Evolutionary conservation across 1,140 invertebrate genomes (phyloP).

Genomic region (Holotrichia oblita): DNA sequence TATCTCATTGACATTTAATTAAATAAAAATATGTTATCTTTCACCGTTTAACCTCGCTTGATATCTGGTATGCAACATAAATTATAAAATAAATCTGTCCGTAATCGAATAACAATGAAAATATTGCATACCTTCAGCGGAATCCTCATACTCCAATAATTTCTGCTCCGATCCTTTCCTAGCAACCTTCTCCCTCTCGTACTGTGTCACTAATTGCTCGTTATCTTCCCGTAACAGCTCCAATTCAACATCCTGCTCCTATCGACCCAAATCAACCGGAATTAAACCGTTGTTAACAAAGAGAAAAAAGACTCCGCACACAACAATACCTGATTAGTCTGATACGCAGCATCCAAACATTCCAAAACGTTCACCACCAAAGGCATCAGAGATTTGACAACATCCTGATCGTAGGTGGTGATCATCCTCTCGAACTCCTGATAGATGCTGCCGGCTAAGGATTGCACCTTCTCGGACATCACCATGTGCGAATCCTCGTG

Average conservation of each 20-base stretch:
- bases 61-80: neutral
- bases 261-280: neutral
- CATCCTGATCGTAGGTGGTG: slow-evolving; percentile 95
- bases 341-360: slow-evolving; percentile 94
- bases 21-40: neutral
- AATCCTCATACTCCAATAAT: slow-evolving; percentile 95
- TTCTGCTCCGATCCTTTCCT: slow-evolving; percentile 96
- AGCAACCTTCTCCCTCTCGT: slow-evolving; percentile 97
- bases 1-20: neutral
- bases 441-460: slow-evolving; percentile 95
- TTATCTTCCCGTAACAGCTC: slow-evolving; percentile 98
- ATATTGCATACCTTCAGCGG: slow-evolving; percentile 83
- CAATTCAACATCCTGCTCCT: slow-evolving; percentile 95
- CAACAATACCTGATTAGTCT: slow-evolving; percentile 82
- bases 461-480: slow-evolving; percentile 98
- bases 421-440: slow-evolving; percentile 99
- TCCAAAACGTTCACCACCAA: slow-evolving; percentile 97
- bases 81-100: neutral
- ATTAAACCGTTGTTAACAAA: neutral
- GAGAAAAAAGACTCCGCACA: slow-evolving; percentile 41
- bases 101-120: too few relatives aligned
- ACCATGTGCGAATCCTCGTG: slow-evolving; percentile 86
- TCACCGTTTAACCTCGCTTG: neutral
- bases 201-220: slow-evolving; percentile 98
- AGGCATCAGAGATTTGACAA: slow-evolving; percentile 98